Evolutionary conservation across 2,888 invertebrate genomes (phyloP), one percentile per base, ranked within the genome.

Genomic region (Noctuana brunneofusca): DNA sequence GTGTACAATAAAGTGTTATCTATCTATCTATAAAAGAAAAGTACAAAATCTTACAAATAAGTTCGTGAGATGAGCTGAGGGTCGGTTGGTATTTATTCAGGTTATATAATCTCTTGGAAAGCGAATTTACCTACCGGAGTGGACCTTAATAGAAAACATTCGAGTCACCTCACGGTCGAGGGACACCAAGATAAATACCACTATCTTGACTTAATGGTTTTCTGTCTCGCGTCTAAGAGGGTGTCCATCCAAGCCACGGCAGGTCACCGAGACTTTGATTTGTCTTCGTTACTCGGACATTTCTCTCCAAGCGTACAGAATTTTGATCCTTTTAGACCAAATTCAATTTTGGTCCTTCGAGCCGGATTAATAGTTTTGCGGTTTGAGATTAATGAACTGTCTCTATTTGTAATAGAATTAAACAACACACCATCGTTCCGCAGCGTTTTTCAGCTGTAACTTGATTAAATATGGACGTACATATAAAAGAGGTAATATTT

Each of bases 281-380:
- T 89, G 89, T 89, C 89, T 89, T 89, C 89, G 89, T 90, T 89
- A 87, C 81, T 70, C 71, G 71, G 86, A 86, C 87, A 77, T 76
- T 75, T 78, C 75, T 67, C 70, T 56, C 60, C 54, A 62, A 63
- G 71, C 67, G 69, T 65, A 68, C 66, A 70, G 67, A 65, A 68
- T 70, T 69, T 60, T 66, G 68, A 69, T 66, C 68, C 65, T 66
- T 63, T 63, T 63, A 56, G 56, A 63, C 50, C 48, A 64, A 48
- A 69, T 72, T 72, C 69, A 71, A 71, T 71, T 69, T 73, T 71
- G 76, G 66, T 69, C 67, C 69, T 68, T 70, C 70, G 68, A 70
- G 68, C 64, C 64, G 66, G 65, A 74, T 71, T 72, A 73, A 71
- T 72, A 70, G 70, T 69, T 70, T 68, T 64, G 54, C 27, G 66